These are phyloP conservation scores for Drosophila malerkotliana DNA, from an alignment of 1,140 invertebrate species.

Conservation along the genomic window DNA sequence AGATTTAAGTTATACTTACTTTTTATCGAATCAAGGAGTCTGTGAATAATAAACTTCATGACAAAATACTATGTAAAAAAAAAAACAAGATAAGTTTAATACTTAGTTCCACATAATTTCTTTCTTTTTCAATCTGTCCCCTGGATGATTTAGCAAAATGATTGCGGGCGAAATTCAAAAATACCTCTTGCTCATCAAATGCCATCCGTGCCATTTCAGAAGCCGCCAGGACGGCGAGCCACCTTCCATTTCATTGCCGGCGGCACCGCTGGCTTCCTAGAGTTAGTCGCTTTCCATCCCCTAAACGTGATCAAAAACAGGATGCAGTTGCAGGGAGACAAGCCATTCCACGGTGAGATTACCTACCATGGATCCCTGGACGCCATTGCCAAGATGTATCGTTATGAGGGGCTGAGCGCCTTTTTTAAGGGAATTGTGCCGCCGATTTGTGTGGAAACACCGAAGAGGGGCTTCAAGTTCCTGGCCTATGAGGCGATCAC, in stretches of 20 bases:
- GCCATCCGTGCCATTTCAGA: not conserved
- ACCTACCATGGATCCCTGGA: slow-evolving; percentile 91
- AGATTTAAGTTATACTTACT: too few species aligned
- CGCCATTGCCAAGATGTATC: slow-evolving; percentile 94
- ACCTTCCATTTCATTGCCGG: slow-evolving; percentile 11
- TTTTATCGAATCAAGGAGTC: too few species aligned
- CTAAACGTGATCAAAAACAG: slow-evolving; percentile 58
- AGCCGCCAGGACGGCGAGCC: not conserved
- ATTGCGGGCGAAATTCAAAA: slow-evolving; percentile 13
- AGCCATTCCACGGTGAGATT: not conserved
- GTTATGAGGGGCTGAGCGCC: slow-evolving; percentile 90
- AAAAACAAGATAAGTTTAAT: too few species aligned
- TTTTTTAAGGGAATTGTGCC: slow-evolving; percentile 96
- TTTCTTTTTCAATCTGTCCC: not conserved
- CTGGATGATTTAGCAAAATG: slow-evolving; percentile 3
- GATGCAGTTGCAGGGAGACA: slow-evolving; percentile 34
- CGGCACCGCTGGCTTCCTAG: slow-evolving; percentile 19
- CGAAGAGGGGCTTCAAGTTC: slow-evolving; percentile 96
- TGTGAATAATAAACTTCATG: too few species aligned
- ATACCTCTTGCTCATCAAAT: not conserved
- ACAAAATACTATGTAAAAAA: too few species aligned
- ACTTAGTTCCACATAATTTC: not conserved
- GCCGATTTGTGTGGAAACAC: slow-evolving; percentile 94
- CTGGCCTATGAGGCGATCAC: slow-evolving; percentile 96
- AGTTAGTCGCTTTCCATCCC: slow-evolving; percentile 18